phyloP scores from a whole-genome alignment of 2,113 vertebrate species.

The Rhagologus leucostigma region DNA sequence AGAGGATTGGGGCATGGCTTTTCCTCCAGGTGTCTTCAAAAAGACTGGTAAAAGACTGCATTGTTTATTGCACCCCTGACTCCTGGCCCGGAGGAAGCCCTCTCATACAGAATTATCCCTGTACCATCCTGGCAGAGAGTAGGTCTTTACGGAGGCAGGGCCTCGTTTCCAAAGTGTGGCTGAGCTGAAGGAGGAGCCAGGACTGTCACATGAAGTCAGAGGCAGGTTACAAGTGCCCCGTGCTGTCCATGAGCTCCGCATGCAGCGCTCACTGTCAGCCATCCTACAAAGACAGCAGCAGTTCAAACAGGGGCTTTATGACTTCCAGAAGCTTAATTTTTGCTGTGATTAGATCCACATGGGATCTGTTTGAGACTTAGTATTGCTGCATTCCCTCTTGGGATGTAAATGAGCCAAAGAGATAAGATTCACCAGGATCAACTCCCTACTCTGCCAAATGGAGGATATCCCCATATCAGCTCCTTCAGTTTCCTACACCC shows the following conservation, averaged over 20 bases:
- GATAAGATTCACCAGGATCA: not conserved
- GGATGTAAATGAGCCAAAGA: not conserved
- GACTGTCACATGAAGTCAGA: not conserved
- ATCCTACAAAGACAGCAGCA: not conserved
- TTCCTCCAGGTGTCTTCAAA: not conserved
- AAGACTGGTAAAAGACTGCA: not conserved
- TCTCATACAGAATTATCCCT: not conserved
- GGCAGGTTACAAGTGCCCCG: not conserved
- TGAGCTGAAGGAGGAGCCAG: not conserved
- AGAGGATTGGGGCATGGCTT: not conserved
- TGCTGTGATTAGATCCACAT: not conserved
- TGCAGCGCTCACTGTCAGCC: not conserved
- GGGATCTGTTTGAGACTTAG: not conserved
- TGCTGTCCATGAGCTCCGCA: not conserved
- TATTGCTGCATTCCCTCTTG: not conserved
- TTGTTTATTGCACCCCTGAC: not conserved
- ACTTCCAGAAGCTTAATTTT: not conserved
- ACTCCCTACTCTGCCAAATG: not conserved
- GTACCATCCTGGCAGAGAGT: not conserved
- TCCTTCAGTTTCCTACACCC: not conserved
- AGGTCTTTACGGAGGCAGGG: rapidly evolving
- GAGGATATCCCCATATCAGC: rapidly evolving
- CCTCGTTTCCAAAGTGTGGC: not conserved
- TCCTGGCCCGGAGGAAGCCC: not conserved
- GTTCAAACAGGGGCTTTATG: not conserved